Conservation (phyloP, 2,888 invertebrate species). For the Ornithoptera alexandrae region DNA sequence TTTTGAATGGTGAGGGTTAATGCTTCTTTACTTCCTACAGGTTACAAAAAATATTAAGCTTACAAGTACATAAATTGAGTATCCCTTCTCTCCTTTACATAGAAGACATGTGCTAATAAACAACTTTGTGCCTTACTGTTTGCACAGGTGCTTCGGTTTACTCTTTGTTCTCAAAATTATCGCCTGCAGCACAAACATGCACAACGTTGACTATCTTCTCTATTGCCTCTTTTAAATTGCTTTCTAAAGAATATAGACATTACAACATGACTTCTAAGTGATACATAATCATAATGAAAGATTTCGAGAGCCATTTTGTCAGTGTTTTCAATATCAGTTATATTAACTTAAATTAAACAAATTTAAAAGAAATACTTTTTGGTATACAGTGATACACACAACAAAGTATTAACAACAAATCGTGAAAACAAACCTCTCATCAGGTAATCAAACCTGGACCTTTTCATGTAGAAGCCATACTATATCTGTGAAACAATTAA, state of each 20-base stretch:
- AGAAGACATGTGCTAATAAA: slow-evolving; percentile 55
- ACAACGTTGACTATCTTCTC: slow-evolving; percentile 45
- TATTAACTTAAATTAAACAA: too few relatives aligned
- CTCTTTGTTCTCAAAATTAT: slow-evolving; percentile 76
- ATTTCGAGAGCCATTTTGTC: background rate
- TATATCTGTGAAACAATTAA: background rate
- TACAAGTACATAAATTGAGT: slow-evolving; percentile 4
- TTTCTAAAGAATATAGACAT: slow-evolving; percentile 2
- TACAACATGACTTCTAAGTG: background rate
- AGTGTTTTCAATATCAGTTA: too few relatives aligned
- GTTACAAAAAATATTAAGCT: background rate
- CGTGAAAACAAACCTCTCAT: background rate
- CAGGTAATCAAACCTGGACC: background rate
- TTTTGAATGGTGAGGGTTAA: too few relatives aligned
- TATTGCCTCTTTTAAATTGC: slow-evolving; percentile 28
- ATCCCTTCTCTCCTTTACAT: slow-evolving; percentile 36
- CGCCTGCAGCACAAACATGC: slow-evolving; percentile 51
- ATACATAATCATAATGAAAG: background rate
- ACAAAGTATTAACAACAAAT: too few relatives aligned
- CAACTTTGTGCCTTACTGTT: slow-evolving; percentile 59
- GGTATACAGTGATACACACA: too few relatives aligned
- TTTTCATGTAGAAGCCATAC: background rate
- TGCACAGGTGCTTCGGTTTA: slow-evolving; percentile 68
- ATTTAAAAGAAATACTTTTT: too few relatives aligned
- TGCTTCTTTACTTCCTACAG: background rate